These are phyloP conservation scores for Anastrepha obliqua DNA, from an alignment of 1,140 invertebrate genomes.

Conservation along the genomic window DNA sequence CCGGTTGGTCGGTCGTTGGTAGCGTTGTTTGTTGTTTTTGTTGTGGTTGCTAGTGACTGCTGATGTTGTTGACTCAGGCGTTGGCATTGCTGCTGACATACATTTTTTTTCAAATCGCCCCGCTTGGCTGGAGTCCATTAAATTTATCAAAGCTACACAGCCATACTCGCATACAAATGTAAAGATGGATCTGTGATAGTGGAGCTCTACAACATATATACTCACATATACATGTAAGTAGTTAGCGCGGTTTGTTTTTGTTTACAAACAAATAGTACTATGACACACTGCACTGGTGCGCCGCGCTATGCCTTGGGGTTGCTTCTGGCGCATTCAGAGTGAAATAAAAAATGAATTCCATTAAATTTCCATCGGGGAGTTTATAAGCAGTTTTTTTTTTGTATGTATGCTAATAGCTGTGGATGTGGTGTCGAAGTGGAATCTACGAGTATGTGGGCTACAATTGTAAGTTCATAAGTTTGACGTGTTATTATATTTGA, in stretches of 20 bases:
- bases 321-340: conserved; percentile 2
- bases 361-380: conserved; percentile 29
- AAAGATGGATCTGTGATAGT: neutral
- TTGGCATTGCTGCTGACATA: conserved; percentile 49
- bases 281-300: neutral
- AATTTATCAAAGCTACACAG: conserved; percentile 47
- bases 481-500: neutral
- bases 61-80: conserved; percentile 45
- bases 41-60: neutral
- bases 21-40: neutral
- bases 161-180: neutral
- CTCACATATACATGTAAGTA: neutral
- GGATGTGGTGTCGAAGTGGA: neutral
- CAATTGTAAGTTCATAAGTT: neutral
- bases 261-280: conserved; percentile 45
- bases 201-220: neutral
- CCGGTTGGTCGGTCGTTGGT: conserved; percentile 4
- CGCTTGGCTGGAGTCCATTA: conserved; percentile 50
- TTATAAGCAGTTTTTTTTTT: neutral
- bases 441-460: neutral
- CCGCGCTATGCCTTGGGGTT: neutral
- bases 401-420: neutral
- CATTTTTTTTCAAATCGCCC: conserved; percentile 40
- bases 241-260: conserved; percentile 20
- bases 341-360: conserved; percentile 46